These are phyloP conservation scores for Scomber scombrus DNA, from an alignment of 2,113 vertebrate species.

Conservation along the genomic window DNA sequence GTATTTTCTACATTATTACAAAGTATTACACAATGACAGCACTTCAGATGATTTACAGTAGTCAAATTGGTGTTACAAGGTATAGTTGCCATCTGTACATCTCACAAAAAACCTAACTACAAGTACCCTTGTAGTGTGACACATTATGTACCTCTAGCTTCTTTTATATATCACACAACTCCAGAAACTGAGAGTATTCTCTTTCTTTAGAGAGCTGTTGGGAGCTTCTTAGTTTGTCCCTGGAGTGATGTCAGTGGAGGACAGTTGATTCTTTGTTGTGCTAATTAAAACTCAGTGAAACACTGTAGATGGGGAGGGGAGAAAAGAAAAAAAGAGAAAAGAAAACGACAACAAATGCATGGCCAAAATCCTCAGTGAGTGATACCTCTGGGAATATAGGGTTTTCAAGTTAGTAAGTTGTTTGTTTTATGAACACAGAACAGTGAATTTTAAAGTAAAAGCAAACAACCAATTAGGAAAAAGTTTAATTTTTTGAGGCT, in stretches of 20 bases:
- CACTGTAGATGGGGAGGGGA: background rate
- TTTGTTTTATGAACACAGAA: conserved; percentile 21
- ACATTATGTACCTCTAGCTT: background rate
- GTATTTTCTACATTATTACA: no score
- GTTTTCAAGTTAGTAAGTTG: conserved; percentile 4
- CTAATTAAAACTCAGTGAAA: conserved; percentile 36
- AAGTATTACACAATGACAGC: no score
- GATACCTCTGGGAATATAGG: conserved; percentile 1
- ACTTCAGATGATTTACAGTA: no score
- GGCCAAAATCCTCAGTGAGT: conserved; percentile 1
- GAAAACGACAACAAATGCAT: background rate
- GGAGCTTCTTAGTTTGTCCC: conserved; percentile 1
- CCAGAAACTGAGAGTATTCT: background rate
- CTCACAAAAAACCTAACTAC: no score
- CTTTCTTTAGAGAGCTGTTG: conserved; percentile 2
- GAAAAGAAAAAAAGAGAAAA: background rate
- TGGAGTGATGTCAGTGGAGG: conserved; percentile 33
- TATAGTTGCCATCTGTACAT: no score
- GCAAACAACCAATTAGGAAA: background rate
- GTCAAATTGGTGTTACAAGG: no score
- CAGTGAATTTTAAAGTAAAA: background rate
- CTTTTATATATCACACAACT: background rate
- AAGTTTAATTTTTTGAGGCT: background rate
- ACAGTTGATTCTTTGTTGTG: conserved; percentile 48
- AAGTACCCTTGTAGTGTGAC: no score